These are phyloP conservation scores for Aplocera efformata DNA, from an alignment of 2,888 invertebrate genomes.

Conservation along the genomic window DNA sequence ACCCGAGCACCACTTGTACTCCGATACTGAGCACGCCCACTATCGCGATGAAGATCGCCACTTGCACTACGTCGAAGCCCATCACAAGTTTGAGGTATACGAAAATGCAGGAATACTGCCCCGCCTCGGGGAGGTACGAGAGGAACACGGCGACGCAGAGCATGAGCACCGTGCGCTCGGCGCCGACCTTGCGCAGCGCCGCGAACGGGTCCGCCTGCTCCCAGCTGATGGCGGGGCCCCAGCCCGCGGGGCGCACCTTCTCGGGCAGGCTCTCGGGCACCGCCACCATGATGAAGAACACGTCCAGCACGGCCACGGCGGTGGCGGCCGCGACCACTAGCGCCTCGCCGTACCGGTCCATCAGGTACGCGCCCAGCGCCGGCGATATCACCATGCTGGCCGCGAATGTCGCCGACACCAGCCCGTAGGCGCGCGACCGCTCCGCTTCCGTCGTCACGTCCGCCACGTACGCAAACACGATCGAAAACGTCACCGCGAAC, in stretches of 20 bases:
- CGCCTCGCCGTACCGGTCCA: slow-evolving; percentile 90
- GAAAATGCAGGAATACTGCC: slow-evolving; percentile 99
- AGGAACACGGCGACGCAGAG: slow-evolving; percentile 98
- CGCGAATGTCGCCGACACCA: slow-evolving; percentile 99
- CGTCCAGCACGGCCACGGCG: slow-evolving; percentile 96
- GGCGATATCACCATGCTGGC: slow-evolving; percentile 99
- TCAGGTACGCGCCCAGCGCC: slow-evolving; percentile 94
- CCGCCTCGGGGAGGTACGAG: slow-evolving; percentile 98
- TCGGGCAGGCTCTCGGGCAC: slow-evolving; percentile 99
- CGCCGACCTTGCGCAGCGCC: slow-evolving; percentile 94
- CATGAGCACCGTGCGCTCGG: slow-evolving; percentile 97
- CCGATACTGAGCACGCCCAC: slow-evolving; percentile 97
- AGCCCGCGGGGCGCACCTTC: slow-evolving; percentile 88
- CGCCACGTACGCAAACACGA: slow-evolving; percentile 99
- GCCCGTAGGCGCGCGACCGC: slow-evolving; percentile 95
- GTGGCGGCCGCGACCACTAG: slow-evolving; percentile 97
- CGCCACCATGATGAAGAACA: slow-evolving; percentile 98
- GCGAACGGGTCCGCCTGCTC: slow-evolving; percentile 99
- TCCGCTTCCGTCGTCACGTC: slow-evolving; percentile 99
- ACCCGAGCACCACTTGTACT: slow-evolving; percentile 93
- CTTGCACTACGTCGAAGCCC: slow-evolving; percentile 96
- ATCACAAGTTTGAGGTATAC: slow-evolving; percentile 98
- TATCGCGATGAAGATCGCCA: slow-evolving; percentile 98
- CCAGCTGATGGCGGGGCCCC: slow-evolving; percentile 96
- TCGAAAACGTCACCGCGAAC: slow-evolving; percentile 99